phyloP scores from a whole-genome alignment of 1,140 invertebrate genomes.

The Mya arenaria region DNA sequence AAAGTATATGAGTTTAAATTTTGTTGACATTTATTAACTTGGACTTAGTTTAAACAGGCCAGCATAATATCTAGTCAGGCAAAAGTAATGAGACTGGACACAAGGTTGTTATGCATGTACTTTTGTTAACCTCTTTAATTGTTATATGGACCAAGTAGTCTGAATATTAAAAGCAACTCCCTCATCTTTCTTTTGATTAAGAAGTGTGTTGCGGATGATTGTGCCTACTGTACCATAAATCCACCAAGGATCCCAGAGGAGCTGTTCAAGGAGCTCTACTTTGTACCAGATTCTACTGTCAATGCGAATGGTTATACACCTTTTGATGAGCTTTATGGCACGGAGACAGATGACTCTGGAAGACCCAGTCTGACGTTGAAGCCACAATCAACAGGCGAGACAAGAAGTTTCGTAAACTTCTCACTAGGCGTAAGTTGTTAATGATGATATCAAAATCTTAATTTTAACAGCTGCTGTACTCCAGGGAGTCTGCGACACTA shows the following conservation, averaged over 20 bases:
- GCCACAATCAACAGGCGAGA: neutral
- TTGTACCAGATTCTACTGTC: conserved; percentile 4
- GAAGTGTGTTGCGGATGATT: neutral
- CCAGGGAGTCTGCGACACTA: no score
- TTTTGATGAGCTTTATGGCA: neutral
- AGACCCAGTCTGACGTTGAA: neutral
- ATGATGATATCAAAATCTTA: no score
- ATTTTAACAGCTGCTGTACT: no score
- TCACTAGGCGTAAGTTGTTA: neutral
- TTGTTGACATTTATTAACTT: no score
- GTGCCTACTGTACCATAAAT: conserved; percentile 10
- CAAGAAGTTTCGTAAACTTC: neutral
- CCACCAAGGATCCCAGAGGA: conserved; percentile 12
- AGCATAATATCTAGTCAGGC: no score
- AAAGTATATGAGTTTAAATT: no score
- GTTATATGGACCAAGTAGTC: no score
- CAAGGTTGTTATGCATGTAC: no score
- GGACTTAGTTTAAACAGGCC: no score
- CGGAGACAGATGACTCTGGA: neutral
- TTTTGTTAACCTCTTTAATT: no score
- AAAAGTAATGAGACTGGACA: no score
- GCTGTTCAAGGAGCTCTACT: neutral
- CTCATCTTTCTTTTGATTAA: conserved; percentile 25
- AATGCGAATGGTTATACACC: neutral
- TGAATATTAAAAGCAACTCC: no score